Evolutionary conservation across 2,888 invertebrate genomes (phyloP).

Genomic region (Cyrtodaria siliqua): DNA sequence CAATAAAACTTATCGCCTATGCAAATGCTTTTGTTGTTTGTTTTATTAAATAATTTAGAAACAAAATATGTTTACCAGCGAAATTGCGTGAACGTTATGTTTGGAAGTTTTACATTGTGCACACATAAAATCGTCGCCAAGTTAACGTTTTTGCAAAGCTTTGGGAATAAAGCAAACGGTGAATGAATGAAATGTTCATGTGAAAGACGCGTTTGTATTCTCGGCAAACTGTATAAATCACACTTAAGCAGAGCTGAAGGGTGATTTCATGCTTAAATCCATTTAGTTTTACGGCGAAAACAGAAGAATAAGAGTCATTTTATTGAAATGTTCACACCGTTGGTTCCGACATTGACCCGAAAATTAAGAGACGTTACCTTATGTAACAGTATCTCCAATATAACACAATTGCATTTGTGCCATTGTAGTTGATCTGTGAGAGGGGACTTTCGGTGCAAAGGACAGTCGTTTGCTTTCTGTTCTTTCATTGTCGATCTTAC

Average conservation of each 20-base stretch:
- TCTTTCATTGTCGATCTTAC: too few species aligned
- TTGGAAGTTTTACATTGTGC: too few species aligned
- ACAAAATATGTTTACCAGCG: too few species aligned
- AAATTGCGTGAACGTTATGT: too few species aligned
- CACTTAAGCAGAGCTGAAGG: constrained; percentile 28
- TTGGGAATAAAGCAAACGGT: neutral
- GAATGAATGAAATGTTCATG: neutral
- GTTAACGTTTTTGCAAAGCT: too few species aligned
- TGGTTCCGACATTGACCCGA: constrained; percentile 23
- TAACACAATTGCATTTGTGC: neutral
- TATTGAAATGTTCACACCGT: constrained; percentile 49
- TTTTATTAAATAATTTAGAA: too few species aligned
- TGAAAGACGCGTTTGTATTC: constrained; percentile 21
- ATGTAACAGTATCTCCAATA: constrained; percentile 1
- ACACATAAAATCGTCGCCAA: too few species aligned
- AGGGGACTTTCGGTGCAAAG: too few species aligned
- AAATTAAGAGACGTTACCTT: constrained; percentile 11
- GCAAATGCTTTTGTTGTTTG: too few species aligned
- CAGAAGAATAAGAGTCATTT: constrained; percentile 47
- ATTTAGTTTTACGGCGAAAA: constrained; percentile 58
- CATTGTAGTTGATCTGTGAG: too few species aligned
- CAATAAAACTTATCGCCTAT: too few species aligned
- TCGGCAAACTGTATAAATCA: constrained; percentile 41
- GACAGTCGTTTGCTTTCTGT: too few species aligned
- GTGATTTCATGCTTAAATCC: constrained; percentile 53